phyloP scores from a whole-genome alignment of 2,797 vertebrate genomes.

The Phaenicophaeus curvirostris region DNA sequence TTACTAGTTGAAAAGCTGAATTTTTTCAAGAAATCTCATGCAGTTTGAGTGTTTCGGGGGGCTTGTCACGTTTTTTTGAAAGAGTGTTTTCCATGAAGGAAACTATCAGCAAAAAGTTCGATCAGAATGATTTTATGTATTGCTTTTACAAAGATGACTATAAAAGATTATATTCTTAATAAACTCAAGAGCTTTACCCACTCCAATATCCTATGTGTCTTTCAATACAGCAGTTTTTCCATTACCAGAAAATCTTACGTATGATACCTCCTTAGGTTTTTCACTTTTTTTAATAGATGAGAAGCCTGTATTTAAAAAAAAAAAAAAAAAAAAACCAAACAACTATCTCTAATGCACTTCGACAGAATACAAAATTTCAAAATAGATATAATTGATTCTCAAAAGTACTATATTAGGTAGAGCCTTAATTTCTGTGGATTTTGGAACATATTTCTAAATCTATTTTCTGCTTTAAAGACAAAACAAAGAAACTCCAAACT shows the following conservation, averaged over 20 bases:
- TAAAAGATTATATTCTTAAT: neutral
- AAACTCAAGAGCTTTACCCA: neutral
- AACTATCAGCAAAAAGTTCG: neutral
- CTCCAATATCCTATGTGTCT: fast-evolving
- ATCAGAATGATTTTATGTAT: neutral
- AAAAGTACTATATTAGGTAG: neutral
- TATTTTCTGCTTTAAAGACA: neutral
- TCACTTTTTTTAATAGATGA: neutral
- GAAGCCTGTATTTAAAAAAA: neutral
- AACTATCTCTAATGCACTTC: neutral
- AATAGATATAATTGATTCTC: neutral
- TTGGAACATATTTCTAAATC: neutral
- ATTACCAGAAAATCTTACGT: neutral
- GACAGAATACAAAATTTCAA: neutral
- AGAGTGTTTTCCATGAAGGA: neutral
- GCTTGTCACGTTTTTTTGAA: neutral
- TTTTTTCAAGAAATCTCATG: neutral
- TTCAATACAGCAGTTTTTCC: neutral
- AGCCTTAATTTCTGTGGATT: neutral
- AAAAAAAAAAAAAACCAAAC: too few relatives aligned
- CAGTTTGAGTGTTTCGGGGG: neutral
- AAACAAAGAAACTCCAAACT: neutral
- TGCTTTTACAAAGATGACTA: neutral
- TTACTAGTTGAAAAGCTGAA: neutral
- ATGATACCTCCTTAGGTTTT: neutral